Evolutionary conservation across 2,888 invertebrate genomes (phyloP).

Genomic region (Autographa gamma): DNA sequence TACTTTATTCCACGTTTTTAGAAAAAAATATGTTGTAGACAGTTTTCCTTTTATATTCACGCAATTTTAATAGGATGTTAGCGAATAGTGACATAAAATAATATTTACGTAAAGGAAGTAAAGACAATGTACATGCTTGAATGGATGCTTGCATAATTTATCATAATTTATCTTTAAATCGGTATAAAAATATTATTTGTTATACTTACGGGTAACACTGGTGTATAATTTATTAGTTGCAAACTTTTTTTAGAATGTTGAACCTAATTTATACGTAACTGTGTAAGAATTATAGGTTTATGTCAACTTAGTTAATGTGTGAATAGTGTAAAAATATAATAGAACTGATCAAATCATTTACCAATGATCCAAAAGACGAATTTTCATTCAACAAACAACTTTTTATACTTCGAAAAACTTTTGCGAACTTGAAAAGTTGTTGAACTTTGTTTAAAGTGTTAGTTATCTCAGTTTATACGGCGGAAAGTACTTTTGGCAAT

Average conservation of each 20-base stretch:
- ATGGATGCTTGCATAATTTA: too few species aligned
- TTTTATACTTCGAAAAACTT: constrained; percentile 60
- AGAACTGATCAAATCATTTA: constrained; percentile 38
- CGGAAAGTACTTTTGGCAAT: constrained; percentile 50
- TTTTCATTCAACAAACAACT: constrained; percentile 64
- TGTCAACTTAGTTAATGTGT: background rate
- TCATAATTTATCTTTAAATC: too few species aligned
- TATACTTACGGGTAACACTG: constrained; percentile 6
- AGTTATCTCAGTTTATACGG: constrained; percentile 25
- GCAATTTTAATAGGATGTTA: too few species aligned
- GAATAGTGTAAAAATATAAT: constrained; percentile 2
- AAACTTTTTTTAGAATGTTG: background rate
- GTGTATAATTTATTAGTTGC: background rate
- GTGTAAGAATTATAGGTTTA: background rate
- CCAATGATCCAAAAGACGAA: constrained; percentile 57
- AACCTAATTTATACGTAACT: too few species aligned
- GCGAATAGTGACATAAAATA: too few species aligned
- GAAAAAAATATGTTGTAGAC: too few species aligned
- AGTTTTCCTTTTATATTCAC: too few species aligned
- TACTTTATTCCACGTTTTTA: too few species aligned
- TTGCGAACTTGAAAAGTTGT: constrained; percentile 60
- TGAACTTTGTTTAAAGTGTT: constrained; percentile 53
- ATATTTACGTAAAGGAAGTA: too few species aligned
- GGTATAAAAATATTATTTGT: background rate
- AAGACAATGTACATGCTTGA: too few species aligned